Conservation (phyloP, 2,888 invertebrate genomes). For the Luffia ferchaultella region DNA sequence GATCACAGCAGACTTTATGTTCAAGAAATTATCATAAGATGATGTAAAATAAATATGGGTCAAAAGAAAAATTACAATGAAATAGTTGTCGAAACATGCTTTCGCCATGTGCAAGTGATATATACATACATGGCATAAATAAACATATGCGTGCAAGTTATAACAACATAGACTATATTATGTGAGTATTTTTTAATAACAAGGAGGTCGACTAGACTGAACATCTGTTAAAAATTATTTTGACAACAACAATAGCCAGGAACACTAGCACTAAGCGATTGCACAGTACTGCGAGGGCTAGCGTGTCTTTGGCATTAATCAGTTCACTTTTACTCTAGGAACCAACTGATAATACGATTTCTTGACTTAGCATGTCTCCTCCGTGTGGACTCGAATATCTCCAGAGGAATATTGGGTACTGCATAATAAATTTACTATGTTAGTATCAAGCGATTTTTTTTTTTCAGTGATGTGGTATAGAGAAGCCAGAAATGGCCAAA, state of each 20-base stretch:
- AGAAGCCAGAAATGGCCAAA: no score
- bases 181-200: neutral
- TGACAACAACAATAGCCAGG: neutral
- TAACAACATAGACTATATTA: neutral
- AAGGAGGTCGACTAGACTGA: neutral
- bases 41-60: neutral
- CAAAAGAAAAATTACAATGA: neutral
- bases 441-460: conserved; percentile 40
- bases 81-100: neutral
- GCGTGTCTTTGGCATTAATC: neutral
- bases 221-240: neutral
- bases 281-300: neutral
- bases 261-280: neutral
- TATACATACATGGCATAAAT: neutral
- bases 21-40: neutral
- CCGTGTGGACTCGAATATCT: conserved; percentile 64
- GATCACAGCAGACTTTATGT: no score
- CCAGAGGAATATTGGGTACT: conserved; percentile 68
- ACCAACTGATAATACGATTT: conserved; percentile 67
- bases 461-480: neutral
- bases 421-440: conserved; percentile 62
- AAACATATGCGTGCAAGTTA: neutral
- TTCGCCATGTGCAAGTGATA: neutral
- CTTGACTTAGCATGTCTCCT: conserved; percentile 64
- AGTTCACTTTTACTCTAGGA: conserved; percentile 47